Conservation (phyloP, 2,888 invertebrate genomes). For the Philhelius pedissequus region DNA sequence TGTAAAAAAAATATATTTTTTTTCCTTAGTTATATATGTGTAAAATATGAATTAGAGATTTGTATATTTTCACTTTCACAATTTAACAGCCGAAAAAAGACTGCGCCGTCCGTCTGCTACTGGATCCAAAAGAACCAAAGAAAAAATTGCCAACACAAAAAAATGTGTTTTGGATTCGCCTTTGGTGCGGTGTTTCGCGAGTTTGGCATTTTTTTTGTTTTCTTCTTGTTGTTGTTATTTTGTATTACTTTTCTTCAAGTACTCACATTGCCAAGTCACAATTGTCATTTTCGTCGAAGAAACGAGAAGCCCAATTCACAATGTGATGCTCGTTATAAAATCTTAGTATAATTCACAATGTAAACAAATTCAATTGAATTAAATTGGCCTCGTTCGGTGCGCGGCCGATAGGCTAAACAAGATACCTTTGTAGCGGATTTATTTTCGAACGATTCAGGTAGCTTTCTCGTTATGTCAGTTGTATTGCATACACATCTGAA, state of each 20-base stretch:
- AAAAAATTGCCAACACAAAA: conserved; percentile 41
- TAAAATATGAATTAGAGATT: background rate
- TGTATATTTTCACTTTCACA: conserved; percentile 32
- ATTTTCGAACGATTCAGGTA: too few relatives aligned
- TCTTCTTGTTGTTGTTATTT: background rate
- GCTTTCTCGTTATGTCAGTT: too few relatives aligned
- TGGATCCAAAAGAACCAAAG: conserved; percentile 13
- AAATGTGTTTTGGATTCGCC: conserved; percentile 24
- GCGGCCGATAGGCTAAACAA: too few relatives aligned
- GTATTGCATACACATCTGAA: too few relatives aligned
- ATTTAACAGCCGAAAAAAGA: conserved; percentile 55
- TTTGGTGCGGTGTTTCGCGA: conserved; percentile 25
- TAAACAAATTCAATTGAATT: too few relatives aligned
- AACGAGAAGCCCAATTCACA: too few relatives aligned
- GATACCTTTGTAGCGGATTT: too few relatives aligned
- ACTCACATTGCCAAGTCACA: too few relatives aligned
- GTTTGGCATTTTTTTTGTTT: background rate
- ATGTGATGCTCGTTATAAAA: too few relatives aligned
- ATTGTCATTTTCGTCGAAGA: too few relatives aligned
- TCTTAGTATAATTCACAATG: too few relatives aligned
- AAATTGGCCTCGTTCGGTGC: too few relatives aligned
- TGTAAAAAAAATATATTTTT: background rate
- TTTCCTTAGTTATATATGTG: background rate
- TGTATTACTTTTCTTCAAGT: background rate
- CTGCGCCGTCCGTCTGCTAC: conserved; percentile 27